Conservation (phyloP, 2,113 vertebrate genomes). For the Mustelus asterias region DNA sequence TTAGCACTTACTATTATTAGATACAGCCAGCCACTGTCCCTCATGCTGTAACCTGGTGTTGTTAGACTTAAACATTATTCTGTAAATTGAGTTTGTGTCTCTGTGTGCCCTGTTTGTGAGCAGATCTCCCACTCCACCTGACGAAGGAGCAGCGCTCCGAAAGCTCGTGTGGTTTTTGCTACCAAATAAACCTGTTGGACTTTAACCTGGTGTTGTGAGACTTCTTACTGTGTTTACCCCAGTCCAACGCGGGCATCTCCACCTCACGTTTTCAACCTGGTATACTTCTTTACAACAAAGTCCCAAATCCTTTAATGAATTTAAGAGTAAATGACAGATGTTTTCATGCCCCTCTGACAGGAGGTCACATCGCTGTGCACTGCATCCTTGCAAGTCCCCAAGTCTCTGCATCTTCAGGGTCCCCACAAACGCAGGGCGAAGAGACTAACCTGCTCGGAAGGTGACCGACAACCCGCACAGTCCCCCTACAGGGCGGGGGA, state of each 20-base stretch:
- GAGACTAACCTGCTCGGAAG: not conserved
- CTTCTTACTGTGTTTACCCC: too few relatives aligned
- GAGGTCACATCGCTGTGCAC: not conserved
- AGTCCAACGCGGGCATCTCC: too few relatives aligned
- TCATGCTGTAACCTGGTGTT: not conserved
- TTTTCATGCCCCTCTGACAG: too few relatives aligned
- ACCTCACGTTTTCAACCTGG: not conserved
- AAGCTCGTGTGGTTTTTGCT: too few relatives aligned
- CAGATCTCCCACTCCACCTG: too few relatives aligned
- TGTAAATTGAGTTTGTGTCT: too few relatives aligned
- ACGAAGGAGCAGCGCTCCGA: too few relatives aligned
- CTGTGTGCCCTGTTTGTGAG: too few relatives aligned
- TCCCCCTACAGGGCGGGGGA: not conserved
- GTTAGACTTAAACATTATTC: too few relatives aligned
- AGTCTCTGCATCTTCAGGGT: not conserved
- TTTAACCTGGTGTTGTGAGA: too few relatives aligned
- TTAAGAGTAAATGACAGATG: not conserved
- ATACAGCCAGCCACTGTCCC: not conserved
- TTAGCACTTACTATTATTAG: not conserved
- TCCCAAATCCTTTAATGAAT: not conserved
- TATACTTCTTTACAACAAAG: not conserved
- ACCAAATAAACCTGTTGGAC: too few relatives aligned
- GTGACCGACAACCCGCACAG: not conserved
- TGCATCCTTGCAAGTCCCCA: not conserved
- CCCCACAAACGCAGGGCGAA: not conserved